These are phyloP conservation scores for Diplodus sargus DNA, from an alignment of 2,797 vertebrate species.

Conservation along the genomic window DNA sequence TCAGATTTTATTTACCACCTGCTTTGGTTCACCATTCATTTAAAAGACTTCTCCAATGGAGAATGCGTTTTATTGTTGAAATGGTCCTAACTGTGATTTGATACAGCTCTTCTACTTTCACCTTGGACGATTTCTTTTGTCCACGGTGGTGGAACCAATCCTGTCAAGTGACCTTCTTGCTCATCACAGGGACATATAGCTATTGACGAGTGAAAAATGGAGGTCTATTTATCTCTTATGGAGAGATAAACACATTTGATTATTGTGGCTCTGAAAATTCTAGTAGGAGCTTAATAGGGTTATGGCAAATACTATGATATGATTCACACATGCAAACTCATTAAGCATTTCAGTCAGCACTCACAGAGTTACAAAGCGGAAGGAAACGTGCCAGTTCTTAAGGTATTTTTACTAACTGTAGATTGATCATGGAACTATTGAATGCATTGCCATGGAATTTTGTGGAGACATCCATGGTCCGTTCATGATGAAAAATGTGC, in stretches of 20 bases:
- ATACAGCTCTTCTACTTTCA: slow-evolving; percentile 40
- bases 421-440: neutral
- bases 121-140: slow-evolving; percentile 46
- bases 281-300: no score
- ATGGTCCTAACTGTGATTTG: slow-evolving; percentile 43
- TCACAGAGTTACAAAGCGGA: neutral
- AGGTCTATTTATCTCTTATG: neutral
- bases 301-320: neutral
- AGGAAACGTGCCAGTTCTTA: neutral
- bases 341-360: neutral
- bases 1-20: slow-evolving; percentile 46
- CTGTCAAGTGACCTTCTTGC: slow-evolving; percentile 43
- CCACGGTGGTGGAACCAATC: slow-evolving; percentile 41
- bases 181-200: slow-evolving; percentile 26
- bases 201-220: neutral
- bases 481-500: neutral
- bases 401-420: neutral
- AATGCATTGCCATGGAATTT: neutral
- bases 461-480: neutral
- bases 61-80: slow-evolving; percentile 37
- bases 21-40: slow-evolving; percentile 52
- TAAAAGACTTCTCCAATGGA: slow-evolving; percentile 48
- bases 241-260: neutral
- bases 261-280: neutral
- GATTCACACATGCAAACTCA: neutral